These are phyloP conservation scores for Rhagoletis zephyria DNA, from an alignment of 1,140 invertebrate species.

Conservation along the genomic window DNA sequence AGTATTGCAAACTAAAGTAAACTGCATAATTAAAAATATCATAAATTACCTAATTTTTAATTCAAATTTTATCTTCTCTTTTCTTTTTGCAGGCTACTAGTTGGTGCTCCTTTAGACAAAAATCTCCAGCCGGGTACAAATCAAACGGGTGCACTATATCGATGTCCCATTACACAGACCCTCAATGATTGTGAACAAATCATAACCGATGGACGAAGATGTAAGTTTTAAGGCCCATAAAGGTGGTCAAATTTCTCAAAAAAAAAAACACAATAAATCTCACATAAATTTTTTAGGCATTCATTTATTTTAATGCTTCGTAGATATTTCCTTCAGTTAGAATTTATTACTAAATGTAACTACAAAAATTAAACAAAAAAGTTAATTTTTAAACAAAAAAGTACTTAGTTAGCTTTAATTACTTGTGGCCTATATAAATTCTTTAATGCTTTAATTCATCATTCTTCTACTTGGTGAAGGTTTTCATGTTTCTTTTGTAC, in stretches of 20 bases:
- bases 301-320: conserved; percentile 25
- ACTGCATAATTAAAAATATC: too few species aligned
- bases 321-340: not conserved
- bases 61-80: not conserved
- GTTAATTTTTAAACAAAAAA: not conserved
- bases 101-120: conserved; percentile 90
- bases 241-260: not conserved
- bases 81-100: conserved; percentile 81
- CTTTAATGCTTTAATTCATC: not conserved
- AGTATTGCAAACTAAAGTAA: too few species aligned
- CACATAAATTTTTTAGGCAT: not conserved
- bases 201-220: conserved; percentile 86
- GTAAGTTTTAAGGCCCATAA: conserved; percentile 76
- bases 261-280: conserved; percentile 38
- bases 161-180: conserved; percentile 83
- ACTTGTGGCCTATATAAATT: conserved; percentile 11
- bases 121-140: conserved; percentile 88
- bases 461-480: conserved; percentile 20
- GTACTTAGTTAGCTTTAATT: conserved; percentile 6
- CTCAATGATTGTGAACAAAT: conserved; percentile 85
- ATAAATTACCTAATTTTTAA: too few species aligned
- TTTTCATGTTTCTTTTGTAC: conserved; percentile 27
- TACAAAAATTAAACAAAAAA: not conserved
- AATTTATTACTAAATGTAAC: not conserved
- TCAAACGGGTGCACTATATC: conserved; percentile 89